Evolutionary conservation across 1,140 invertebrate genomes (phyloP).

Genomic region (Hycleus phaleratus): DNA sequence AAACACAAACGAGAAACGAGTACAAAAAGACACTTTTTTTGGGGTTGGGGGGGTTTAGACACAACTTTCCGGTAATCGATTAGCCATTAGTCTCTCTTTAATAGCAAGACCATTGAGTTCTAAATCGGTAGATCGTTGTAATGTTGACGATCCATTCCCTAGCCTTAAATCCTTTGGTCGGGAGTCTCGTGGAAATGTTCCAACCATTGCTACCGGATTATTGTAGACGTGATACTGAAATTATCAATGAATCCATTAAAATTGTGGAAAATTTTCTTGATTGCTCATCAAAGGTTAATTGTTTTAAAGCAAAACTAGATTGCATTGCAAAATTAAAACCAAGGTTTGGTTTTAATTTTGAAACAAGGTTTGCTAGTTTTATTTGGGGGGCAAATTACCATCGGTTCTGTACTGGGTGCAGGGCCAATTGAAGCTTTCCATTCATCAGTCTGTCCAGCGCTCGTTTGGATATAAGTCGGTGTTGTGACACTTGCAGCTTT

Average conservation of each 20-base stretch:
- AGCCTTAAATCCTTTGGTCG: conserved; percentile 38
- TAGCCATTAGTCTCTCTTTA: conserved; percentile 65
- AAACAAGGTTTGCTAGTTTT: background rate
- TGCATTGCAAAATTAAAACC: too few relatives aligned
- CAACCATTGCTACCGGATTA: conserved; percentile 37
- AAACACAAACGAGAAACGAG: too few relatives aligned
- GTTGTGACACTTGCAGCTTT: conserved; percentile 17
- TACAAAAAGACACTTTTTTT: conserved; percentile 3
- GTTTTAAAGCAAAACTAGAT: too few relatives aligned
- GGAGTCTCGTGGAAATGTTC: conserved; percentile 39
- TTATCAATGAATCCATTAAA: background rate
- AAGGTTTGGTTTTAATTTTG: too few relatives aligned
- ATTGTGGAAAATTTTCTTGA: too few relatives aligned
- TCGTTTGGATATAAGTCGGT: conserved; percentile 25
- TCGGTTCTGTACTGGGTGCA: conserved; percentile 14
- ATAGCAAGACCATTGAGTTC: conserved; percentile 61
- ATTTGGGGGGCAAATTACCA: background rate
- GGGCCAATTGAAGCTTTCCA: conserved; percentile 28
- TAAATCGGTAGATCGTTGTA: conserved; percentile 30
- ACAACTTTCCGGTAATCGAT: conserved; percentile 66
- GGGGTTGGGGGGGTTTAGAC: conserved; percentile 45
- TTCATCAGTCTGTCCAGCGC: too few relatives aligned
- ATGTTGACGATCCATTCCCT: conserved; percentile 32
- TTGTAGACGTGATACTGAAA: conserved; percentile 39
- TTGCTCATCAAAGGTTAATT: too few relatives aligned